phyloP scores from a whole-genome alignment of 1,140 invertebrate species.

The Drosophila mojavensis region DNA sequence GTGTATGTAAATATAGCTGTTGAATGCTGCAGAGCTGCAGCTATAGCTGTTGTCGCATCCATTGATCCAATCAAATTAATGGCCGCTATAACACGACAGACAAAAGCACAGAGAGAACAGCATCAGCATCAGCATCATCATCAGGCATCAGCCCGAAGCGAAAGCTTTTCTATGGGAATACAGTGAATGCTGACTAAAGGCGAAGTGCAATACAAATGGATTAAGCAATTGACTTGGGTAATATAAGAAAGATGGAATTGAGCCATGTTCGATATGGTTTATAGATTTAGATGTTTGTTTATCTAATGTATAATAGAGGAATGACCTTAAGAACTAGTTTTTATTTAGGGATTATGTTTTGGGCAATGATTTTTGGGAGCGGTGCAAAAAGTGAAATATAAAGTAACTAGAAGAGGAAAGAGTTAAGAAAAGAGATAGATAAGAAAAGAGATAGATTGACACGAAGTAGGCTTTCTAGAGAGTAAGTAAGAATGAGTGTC shows the following conservation, averaged over 20 bases:
- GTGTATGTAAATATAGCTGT: slow-evolving; percentile 12
- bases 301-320: not conserved
- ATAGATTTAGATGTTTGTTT: slow-evolving; percentile 3
- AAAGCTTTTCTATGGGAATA: slow-evolving; percentile 64
- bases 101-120: slow-evolving; percentile 46
- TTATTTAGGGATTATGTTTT: not conserved
- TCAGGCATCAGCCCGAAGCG: slow-evolving; percentile 8
- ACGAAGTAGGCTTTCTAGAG: too few relatives aligned
- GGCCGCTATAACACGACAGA: slow-evolving; percentile 62
- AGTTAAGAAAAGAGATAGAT: too few relatives aligned
- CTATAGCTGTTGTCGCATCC: slow-evolving; percentile 65
- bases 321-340: not conserved
- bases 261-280: not conserved
- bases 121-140: not conserved
- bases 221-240: not conserved
- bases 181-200: slow-evolving; percentile 36
- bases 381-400: too few relatives aligned
- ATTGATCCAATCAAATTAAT: slow-evolving; percentile 81
- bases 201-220: not conserved
- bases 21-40: slow-evolving; percentile 23
- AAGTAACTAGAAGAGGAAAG: too few relatives aligned
- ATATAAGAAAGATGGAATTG: not conserved
- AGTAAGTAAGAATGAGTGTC: too few relatives aligned
- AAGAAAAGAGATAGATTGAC: too few relatives aligned
- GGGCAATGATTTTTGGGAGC: not conserved